Evolutionary conservation across 2,888 invertebrate genomes (phyloP).

Genomic region (Synanthedon vespiformis): DNA sequence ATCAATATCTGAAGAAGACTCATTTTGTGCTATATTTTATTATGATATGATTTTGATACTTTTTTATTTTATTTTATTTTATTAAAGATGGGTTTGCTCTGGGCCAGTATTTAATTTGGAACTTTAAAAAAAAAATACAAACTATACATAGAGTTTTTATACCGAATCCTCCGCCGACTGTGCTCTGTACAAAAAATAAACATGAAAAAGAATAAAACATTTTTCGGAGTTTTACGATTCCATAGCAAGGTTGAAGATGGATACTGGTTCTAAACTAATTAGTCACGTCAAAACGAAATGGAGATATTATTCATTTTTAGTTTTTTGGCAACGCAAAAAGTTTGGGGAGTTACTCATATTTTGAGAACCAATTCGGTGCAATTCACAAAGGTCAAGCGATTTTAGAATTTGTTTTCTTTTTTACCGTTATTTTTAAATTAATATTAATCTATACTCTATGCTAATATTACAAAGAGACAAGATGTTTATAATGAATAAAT

Average conservation of each 20-base stretch:
- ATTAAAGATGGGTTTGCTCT: too few relatives aligned
- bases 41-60: too few relatives aligned
- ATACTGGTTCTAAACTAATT: slow-evolving; percentile 36
- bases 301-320: slow-evolving; percentile 41
- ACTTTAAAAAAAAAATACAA: too few relatives aligned
- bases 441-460: too few relatives aligned
- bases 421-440: slow-evolving; percentile 3
- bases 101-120: too few relatives aligned
- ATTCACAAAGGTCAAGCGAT: neutral
- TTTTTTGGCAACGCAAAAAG: slow-evolving; percentile 9
- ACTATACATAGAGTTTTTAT: too few relatives aligned
- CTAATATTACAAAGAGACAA: too few relatives aligned
- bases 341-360: neutral
- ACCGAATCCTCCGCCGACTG: neutral
- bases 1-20: too few relatives aligned
- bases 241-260: slow-evolving; percentile 36
- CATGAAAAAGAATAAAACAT: slow-evolving; percentile 1
- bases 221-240: slow-evolving; percentile 20
- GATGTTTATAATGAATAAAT: too few relatives aligned
- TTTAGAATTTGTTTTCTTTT: neutral
- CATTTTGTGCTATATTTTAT: too few relatives aligned
- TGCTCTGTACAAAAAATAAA: neutral
- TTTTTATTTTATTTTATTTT: too few relatives aligned
- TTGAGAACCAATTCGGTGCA: neutral
- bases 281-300: slow-evolving; percentile 51